phyloP scores from a whole-genome alignment of 2,797 vertebrate species.

The Girardinus metallicus region DNA sequence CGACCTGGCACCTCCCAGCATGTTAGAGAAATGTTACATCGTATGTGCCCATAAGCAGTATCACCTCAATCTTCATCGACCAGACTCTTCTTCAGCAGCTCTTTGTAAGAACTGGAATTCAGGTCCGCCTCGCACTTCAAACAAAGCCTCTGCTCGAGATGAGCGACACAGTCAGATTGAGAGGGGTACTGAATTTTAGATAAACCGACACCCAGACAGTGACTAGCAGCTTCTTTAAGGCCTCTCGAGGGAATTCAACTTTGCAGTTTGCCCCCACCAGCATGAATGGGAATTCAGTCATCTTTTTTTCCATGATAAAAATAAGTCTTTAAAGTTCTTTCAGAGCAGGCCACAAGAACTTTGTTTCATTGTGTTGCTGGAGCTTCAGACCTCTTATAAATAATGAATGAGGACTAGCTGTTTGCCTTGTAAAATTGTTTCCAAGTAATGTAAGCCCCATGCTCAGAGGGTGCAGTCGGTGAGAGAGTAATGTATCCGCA shows the following conservation, averaged over 20 bases:
- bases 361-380: conserved; percentile 33
- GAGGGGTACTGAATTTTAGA: conserved; percentile 33
- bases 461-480: conserved; percentile 43
- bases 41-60: conserved; percentile 39
- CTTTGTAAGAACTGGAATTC: conserved; percentile 54
- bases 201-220: conserved; percentile 47
- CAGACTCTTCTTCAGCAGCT: conserved; percentile 43
- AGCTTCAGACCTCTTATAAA: conserved; percentile 53
- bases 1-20: conserved; percentile 27
- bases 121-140: conserved; percentile 44
- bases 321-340: conserved; percentile 21
- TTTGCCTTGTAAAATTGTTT: conserved; percentile 52
- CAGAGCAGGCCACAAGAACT: conserved; percentile 12
- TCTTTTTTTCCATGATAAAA: conserved; percentile 12
- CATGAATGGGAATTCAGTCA: conserved; percentile 11
- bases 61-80: conserved; percentile 40
- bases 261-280: conserved; percentile 9
- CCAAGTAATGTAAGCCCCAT: conserved; percentile 37
- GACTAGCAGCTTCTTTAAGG: conserved; percentile 19
- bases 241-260: conserved; percentile 11
- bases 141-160: conserved; percentile 41
- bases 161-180: conserved; percentile 36
- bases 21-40: conserved; percentile 45
- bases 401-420: conserved; percentile 59
- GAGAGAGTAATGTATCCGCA: conserved; percentile 27